A percentile compares a stretch with the other conserved stretches of the same genome.
Evolutionary conservation across 2,113 vertebrate genomes (phyloP).

Genomic region (Puffinus mauretanicus): DNA sequence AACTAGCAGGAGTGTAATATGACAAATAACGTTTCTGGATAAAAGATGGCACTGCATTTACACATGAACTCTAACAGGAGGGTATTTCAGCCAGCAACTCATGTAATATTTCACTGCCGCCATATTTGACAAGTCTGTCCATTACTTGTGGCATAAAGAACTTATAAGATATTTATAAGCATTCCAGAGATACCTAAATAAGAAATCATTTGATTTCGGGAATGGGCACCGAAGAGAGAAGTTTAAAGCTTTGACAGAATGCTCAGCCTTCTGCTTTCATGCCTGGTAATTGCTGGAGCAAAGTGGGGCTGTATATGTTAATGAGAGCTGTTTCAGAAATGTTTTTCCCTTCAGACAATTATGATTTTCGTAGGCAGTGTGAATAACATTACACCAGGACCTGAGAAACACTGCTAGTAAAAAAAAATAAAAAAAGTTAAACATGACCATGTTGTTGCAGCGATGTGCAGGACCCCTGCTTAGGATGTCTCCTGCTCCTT

Average conservation of each 20-base stretch:
- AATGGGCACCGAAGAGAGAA: background rate
- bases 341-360: background rate
- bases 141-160: background rate
- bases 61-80: background rate
- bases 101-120: background rate
- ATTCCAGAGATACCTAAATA: background rate
- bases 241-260: slow-evolving; percentile 4
- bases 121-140: slow-evolving; percentile 1
- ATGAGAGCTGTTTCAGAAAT: background rate
- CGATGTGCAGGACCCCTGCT: background rate
- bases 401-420: background rate
- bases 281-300: background rate
- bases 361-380: background rate
- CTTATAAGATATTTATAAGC: slow-evolving; percentile 10
- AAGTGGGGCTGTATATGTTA: background rate
- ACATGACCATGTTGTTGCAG: background rate
- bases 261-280: background rate
- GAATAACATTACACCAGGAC: background rate
- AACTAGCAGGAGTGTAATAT: background rate
- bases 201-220: background rate
- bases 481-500: background rate
- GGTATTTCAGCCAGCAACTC: background rate
- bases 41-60: background rate
- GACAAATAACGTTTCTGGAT: slow-evolving; percentile 21
- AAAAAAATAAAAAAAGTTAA: background rate